Evolutionary conservation across 1,140 invertebrate species (phyloP), one percentile per base, ranked within the genome.

Genomic region (Drosophila santomea): DNA sequence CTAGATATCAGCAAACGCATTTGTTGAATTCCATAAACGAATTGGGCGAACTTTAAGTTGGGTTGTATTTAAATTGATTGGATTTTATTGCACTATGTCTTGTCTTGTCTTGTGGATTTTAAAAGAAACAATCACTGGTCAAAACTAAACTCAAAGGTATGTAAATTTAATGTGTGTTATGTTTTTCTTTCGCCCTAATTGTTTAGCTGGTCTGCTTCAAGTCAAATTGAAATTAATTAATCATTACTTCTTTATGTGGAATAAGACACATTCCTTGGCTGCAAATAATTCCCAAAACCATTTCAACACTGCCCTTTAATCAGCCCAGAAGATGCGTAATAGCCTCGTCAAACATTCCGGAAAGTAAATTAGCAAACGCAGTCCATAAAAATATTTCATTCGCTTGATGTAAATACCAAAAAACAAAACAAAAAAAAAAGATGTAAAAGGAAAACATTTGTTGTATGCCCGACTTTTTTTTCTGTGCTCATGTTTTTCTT

Each of bases 381-480:
- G 68, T 72, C 44, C 64, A 71, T 71, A 71, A 71, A 71, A 71
- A 71, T 69, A 71, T 71, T 58, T 71, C 45, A 44, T 23, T 28
- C 11, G 14, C 10, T 44, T 6, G 54, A 17, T 15, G 32, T 59
- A 67, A 59, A 45, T 11, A 41, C 25, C n/a, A 38, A 20, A 17
- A 28, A 25, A 17, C 11, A 64, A 20, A 51, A 47, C 8, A 4
- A 20, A 36, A 20, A 20, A 55, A 47, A 62, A 3, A 28, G 17
- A 38, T 44, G 45, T n/a, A 28, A n/a, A 17, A 67, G 28, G 52
- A 56, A 57, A 54, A 78, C 67, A 77, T 81, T 81, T 77, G 80
- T 62, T 77, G 51, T 82, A 78, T 81, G 74, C 67, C 63, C 71
- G 43, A 55, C 28, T 17, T 45, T 47, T 64, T 39, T 64, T 12